These are phyloP conservation scores for Toxotes jaculatrix DNA, from an alignment of 2,113 vertebrate species.

Conservation along the genomic window DNA sequence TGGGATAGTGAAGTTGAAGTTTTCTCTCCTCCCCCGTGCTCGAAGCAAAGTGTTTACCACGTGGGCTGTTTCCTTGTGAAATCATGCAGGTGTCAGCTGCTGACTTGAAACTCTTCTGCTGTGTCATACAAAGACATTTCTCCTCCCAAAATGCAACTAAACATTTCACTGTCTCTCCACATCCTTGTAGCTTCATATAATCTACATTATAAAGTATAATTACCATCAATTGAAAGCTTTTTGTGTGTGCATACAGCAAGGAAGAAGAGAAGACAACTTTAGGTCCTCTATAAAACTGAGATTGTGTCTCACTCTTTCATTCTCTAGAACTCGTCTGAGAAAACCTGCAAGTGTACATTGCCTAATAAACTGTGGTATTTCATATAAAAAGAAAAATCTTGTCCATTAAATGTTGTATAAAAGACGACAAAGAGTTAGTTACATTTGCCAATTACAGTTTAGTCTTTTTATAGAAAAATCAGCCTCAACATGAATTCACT, in stretches of 20 bases:
- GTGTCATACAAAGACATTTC: neutral
- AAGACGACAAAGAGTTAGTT: neutral
- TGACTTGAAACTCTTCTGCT: slow-evolving; percentile 7
- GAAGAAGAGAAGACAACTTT: neutral
- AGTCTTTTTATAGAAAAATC: slow-evolving; percentile 27
- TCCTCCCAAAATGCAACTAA: neutral
- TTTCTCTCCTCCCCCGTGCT: neutral
- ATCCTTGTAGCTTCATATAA: neutral
- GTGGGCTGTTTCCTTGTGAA: slow-evolving; percentile 36
- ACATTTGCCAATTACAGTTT: neutral
- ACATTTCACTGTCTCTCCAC: neutral
- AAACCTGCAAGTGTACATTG: neutral
- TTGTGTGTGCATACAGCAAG: neutral
- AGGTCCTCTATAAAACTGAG: neutral
- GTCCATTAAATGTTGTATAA: neutral
- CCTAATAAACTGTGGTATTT: too few species aligned
- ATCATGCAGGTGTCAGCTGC: slow-evolving; percentile 31
- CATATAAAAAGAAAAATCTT: neutral
- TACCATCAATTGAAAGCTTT: slow-evolving; percentile 1
- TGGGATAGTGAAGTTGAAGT: neutral
- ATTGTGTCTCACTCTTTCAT: neutral
- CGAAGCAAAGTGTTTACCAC: neutral
- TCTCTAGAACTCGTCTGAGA: neutral
- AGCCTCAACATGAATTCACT: slow-evolving; percentile 20
- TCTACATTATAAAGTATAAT: neutral